Percentiles rank a stretch among this genome's conserved stretches.
Evolutionary conservation across 2,113 vertebrate genomes (phyloP).

Genomic region (Calyptomena viridis): DNA sequence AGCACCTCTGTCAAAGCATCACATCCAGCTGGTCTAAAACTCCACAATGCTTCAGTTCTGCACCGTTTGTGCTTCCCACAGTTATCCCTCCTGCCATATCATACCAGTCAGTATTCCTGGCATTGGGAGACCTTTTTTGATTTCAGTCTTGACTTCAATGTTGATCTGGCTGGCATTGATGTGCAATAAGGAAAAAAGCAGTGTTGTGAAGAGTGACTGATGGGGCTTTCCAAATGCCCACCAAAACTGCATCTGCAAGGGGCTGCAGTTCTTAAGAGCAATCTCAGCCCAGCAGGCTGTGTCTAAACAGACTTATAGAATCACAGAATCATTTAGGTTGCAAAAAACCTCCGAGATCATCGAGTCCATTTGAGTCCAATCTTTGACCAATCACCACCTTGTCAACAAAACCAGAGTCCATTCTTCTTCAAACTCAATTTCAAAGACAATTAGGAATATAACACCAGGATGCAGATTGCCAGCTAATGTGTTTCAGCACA

Average conservation of each 20-base stretch:
- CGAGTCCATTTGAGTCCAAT: background rate
- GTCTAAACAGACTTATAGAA: background rate
- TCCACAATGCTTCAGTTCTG: background rate
- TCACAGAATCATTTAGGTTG: background rate
- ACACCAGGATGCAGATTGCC: background rate
- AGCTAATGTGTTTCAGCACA: background rate
- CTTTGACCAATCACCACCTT: background rate
- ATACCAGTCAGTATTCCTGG: background rate
- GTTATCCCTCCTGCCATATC: background rate
- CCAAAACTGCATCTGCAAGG: background rate
- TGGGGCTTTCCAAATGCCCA: background rate
- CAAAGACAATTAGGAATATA: background rate
- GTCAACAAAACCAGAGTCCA: background rate
- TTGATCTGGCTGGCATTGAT: background rate
- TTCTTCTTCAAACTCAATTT: constrained; percentile 3
- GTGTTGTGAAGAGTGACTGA: background rate
- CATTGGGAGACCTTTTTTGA: background rate
- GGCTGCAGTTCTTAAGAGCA: background rate
- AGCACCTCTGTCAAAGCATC: background rate
- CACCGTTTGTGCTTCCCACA: background rate
- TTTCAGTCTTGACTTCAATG: background rate
- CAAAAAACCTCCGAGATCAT: background rate
- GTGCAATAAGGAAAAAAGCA: background rate
- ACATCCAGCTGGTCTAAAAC: background rate
- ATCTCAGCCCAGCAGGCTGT: background rate